phyloP scores from a whole-genome alignment of 2,888 invertebrate species.

The Adineta ricciae region DNA sequence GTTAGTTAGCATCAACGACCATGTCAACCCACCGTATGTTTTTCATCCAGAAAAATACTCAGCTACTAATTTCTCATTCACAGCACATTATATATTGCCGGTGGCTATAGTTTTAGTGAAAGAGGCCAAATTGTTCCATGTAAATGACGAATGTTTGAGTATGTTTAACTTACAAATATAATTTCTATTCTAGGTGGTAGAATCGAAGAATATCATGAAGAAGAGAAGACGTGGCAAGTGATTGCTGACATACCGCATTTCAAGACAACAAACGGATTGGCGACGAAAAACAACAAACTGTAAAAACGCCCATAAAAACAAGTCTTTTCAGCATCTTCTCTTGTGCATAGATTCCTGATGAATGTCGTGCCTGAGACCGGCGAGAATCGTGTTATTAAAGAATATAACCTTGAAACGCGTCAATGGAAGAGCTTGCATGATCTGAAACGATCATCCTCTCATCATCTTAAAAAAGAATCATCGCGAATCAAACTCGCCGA shows the following conservation, averaged over 20 bases:
- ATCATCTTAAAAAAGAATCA: background rate
- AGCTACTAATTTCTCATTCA: background rate
- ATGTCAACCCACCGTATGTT: background rate
- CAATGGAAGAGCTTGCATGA: background rate
- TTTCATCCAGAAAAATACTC: background rate
- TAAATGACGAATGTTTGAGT: background rate
- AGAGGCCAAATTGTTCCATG: background rate
- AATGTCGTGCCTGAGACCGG: background rate
- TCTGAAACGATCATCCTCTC: background rate
- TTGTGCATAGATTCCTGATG: background rate
- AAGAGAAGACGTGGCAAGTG: background rate
- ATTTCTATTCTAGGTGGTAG: background rate
- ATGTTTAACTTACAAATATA: background rate
- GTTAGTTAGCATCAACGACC: background rate
- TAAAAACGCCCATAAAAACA: background rate
- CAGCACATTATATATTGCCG: background rate
- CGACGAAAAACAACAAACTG: background rate
- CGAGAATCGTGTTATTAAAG: background rate
- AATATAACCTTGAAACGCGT: background rate
- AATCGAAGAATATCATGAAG: background rate
- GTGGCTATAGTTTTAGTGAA: background rate
- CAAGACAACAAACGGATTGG: background rate
- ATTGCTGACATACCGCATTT: background rate
- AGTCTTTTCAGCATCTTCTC: background rate
- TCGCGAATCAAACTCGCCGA: background rate